Percentiles rank a stretch among this genome's conserved stretches.
Conservation (phyloP, 2,888 invertebrate species). For the Brachycybe producta region DNA sequence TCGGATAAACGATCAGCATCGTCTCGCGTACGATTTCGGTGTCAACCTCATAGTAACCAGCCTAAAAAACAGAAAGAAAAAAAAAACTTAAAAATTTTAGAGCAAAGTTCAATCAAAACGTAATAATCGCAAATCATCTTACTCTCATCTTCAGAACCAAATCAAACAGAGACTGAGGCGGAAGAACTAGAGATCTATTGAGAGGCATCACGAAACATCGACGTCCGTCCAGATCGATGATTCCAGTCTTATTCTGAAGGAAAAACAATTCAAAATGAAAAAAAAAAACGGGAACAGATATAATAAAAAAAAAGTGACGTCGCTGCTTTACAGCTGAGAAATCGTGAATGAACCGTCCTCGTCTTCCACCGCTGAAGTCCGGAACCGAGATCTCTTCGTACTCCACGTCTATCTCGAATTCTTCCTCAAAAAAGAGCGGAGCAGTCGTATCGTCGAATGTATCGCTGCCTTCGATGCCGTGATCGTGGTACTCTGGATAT, state of each 20-base stretch:
- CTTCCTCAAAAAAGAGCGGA: conserved; percentile 52
- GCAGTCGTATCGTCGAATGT: conserved; percentile 11
- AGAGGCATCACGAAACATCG: conserved; percentile 86
- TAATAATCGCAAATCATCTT: conserved; percentile 32
- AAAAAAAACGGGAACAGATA: neutral
- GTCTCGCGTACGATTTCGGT: conserved; percentile 60
- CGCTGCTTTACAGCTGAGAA: conserved; percentile 52
- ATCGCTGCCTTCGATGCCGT: neutral
- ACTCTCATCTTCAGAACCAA: conserved; percentile 63
- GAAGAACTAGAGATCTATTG: conserved; percentile 59
- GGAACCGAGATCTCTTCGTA: conserved; percentile 75
- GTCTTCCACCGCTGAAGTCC: conserved; percentile 64
- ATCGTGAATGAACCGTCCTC: conserved; percentile 81
- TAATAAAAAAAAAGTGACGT: neutral
- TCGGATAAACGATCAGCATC: conserved; percentile 60
- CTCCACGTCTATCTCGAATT: conserved; percentile 61
- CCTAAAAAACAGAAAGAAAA: conserved; percentile 23
- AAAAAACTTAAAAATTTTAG: neutral
- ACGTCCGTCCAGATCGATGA: conserved; percentile 56
- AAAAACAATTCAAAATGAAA: conserved; percentile 19
- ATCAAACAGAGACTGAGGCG: conserved; percentile 67
- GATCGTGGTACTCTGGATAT: conserved; percentile 19
- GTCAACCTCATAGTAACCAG: conserved; percentile 61
- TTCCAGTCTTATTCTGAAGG: conserved; percentile 59
- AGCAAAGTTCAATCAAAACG: neutral